Percentiles rank a stretch among this genome's conserved stretches.
Conservation (phyloP, 2,888 invertebrate genomes). For the Sympetrum striolatum region DNA sequence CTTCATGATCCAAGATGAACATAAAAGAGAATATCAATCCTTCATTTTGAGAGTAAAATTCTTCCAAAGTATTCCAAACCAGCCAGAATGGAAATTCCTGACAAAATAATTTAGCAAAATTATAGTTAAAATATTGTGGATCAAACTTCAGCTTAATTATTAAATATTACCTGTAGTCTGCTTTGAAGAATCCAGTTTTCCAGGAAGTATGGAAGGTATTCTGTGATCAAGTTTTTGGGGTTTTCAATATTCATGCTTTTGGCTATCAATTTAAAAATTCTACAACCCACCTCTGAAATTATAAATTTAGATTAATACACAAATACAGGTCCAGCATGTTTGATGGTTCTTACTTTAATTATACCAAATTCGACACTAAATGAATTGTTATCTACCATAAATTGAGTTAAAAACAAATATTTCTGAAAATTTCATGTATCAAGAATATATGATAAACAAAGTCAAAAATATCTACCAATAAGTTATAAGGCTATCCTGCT, state of each 20-base stretch:
- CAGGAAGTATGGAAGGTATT: neutral
- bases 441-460: too few species aligned
- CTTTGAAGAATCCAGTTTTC: neutral
- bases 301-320: neutral
- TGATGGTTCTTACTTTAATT: too few species aligned
- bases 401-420: too few species aligned
- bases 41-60: constrained; percentile 60
- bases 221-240: constrained; percentile 60
- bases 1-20: constrained; percentile 54
- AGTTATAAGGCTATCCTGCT: too few species aligned
- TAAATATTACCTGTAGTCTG: neutral
- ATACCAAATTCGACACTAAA: too few species aligned
- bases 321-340: too few species aligned
- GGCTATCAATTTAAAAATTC: neutral
- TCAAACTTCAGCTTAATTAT: neutral
- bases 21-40: constrained; percentile 59
- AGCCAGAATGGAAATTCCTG: constrained; percentile 58
- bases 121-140: neutral
- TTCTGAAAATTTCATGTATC: too few species aligned
- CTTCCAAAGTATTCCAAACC: constrained; percentile 55
- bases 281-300: neutral
- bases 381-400: too few species aligned
- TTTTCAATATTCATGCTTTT: constrained; percentile 54
- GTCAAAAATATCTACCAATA: too few species aligned
- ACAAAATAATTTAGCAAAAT: constrained; percentile 49